Evolutionary conservation across 1,140 invertebrate genomes (phyloP).

Genomic region (Anoplophora glabripennis): DNA sequence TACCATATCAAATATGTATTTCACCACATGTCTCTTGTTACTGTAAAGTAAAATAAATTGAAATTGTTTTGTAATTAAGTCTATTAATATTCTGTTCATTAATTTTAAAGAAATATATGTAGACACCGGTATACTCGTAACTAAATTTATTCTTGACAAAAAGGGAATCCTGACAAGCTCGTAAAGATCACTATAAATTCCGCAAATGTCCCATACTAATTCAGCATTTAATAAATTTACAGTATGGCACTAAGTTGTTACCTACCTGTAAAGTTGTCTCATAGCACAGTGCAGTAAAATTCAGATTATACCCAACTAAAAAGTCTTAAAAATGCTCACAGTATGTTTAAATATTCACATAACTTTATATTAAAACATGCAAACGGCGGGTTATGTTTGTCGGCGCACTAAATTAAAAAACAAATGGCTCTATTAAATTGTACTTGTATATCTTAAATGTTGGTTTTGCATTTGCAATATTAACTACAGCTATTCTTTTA

Average conservation of each 20-base stretch:
- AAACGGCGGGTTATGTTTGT: constrained; percentile 29
- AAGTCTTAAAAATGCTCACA: constrained; percentile 29
- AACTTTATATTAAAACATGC: constrained; percentile 33
- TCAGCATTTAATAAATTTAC: constrained; percentile 9
- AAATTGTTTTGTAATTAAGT: too few species aligned
- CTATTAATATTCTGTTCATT: too few species aligned
- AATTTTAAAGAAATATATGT: too few species aligned
- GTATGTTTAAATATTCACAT: constrained; percentile 33
- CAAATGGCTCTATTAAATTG: constrained; percentile 43
- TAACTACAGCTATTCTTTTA: constrained; percentile 14
- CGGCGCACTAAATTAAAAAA: constrained; percentile 40
- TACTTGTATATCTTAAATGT: constrained; percentile 32
- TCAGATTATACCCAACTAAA: constrained; percentile 31
- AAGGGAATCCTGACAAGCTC: too few species aligned
- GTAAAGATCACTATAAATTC: too few species aligned
- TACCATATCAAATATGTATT: too few species aligned
- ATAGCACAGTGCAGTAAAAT: constrained; percentile 27
- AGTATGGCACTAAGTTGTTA: constrained; percentile 9
- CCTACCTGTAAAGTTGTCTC: constrained; percentile 11
- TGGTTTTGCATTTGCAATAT: constrained; percentile 23
- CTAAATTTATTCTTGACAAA: too few species aligned
- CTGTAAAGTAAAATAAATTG: too few species aligned
- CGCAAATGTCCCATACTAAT: neutral
- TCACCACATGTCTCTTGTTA: too few species aligned
- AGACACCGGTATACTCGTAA: too few species aligned